Evolutionary conservation across 2,797 vertebrate genomes (phyloP).

Genomic region (Rhinoraja longicauda): DNA sequence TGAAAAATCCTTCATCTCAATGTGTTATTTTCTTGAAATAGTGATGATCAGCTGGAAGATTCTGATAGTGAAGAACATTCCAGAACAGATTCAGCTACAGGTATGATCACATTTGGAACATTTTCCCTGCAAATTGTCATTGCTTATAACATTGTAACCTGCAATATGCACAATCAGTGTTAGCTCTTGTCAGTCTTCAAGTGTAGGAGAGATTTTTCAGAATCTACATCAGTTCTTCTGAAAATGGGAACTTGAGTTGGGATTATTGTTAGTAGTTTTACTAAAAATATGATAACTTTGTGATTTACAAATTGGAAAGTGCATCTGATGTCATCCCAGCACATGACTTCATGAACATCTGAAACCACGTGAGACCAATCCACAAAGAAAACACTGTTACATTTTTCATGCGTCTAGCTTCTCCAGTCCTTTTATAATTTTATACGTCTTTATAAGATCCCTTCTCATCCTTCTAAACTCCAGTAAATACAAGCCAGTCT

Average conservation of each 20-base stretch:
- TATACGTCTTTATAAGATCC: no score
- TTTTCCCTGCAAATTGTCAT: background rate
- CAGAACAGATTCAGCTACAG: constrained; percentile 91
- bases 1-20: background rate
- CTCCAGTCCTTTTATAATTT: no score
- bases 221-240: background rate
- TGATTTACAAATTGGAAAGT: background rate
- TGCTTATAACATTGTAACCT: background rate
- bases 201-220: background rate
- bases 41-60: constrained; percentile 95
- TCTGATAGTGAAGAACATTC: constrained; percentile 98
- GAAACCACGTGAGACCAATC: background rate
- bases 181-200: background rate
- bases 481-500: no score
- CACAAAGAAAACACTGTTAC: background rate
- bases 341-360: background rate
- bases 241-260: background rate
- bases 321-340: background rate
- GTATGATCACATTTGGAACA: constrained; percentile 54
- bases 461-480: no score
- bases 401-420: no score
- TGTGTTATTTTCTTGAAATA: constrained; percentile 50
- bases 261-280: background rate
- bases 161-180: background rate
- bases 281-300: background rate